Evolutionary conservation across 1,140 invertebrate genomes (phyloP).

Genomic region (Aphis gossypii): DNA sequence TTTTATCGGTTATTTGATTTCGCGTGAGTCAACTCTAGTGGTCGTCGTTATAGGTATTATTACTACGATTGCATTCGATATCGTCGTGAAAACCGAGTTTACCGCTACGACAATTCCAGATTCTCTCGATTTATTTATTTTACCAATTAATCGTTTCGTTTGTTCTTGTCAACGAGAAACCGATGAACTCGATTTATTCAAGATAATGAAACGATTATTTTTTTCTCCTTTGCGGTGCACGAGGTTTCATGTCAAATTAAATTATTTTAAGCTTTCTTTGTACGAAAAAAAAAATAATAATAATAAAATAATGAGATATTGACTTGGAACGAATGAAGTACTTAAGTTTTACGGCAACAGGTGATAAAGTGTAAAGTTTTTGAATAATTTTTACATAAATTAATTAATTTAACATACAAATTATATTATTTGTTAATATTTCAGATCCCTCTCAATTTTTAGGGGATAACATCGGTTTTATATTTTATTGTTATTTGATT

Average conservation of each 20-base stretch:
- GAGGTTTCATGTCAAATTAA: not conserved
- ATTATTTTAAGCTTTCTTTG: not conserved
- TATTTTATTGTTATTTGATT: no score
- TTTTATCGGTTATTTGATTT: not conserved
- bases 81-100: slow-evolving; percentile 10
- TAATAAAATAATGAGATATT: not conserved
- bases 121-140: not conserved
- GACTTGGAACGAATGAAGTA: not conserved
- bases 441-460: no score
- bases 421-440: no score
- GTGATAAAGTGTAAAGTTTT: not conserved
- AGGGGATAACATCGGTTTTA: no score
- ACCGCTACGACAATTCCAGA: slow-evolving; percentile 25
- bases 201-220: not conserved
- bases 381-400: not conserved
- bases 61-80: not conserved
- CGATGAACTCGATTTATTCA: not conserved
- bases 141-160: slow-evolving; percentile 13
- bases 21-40: not conserved
- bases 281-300: not conserved
- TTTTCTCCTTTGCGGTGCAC: not conserved
- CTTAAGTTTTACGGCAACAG: not conserved
- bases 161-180: slow-evolving; percentile 4
- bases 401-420: not conserved
- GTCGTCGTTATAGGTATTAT: not conserved